Conservation (phyloP, 37 sponge, comb jelly and placozoan genomes). For the Cladorhizidae sp. region DNA sequence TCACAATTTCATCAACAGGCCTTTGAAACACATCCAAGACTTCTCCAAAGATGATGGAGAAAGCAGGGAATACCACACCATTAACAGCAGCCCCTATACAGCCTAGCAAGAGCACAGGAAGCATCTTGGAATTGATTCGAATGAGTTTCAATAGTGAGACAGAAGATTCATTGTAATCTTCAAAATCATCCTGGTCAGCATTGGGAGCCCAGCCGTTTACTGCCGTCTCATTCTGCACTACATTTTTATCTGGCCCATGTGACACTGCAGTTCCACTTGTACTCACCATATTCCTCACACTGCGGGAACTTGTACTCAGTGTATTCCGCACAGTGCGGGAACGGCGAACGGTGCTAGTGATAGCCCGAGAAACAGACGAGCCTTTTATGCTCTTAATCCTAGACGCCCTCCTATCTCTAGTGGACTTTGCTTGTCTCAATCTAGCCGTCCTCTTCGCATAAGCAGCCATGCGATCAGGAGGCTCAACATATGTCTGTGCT, state of each 20-base stretch:
- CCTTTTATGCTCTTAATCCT: not conserved
- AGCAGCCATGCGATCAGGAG: too few relatives aligned
- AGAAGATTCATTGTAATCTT: slow-evolving; percentile 16
- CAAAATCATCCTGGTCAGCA: too few relatives aligned
- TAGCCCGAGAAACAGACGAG: not conserved
- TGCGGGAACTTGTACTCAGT: too few relatives aligned
- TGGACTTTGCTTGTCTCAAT: not conserved
- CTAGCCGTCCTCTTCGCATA: too few relatives aligned
- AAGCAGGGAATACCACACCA: slow-evolving; percentile 65
- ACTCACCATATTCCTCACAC: too few relatives aligned
- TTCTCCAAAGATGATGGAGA: slow-evolving; percentile 78
- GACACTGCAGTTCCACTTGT: too few relatives aligned
- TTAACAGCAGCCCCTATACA: slow-evolving; percentile 46
- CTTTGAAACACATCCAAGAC: slow-evolving; percentile 38
- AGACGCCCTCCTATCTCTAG: not conserved
- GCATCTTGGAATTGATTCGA: not conserved
- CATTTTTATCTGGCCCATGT: not conserved
- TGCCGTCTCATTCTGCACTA: too few relatives aligned
- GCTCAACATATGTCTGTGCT: slow-evolving; percentile 54
- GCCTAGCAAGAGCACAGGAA: not conserved
- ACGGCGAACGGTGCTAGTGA: too few relatives aligned
- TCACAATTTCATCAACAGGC: slow-evolving; percentile 3
- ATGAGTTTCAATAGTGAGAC: slow-evolving; percentile 12
- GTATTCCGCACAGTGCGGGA: too few relatives aligned
- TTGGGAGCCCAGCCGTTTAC: too few relatives aligned